These are phyloP conservation scores for Ylistrum balloti DNA, from an alignment of 1,140 invertebrate genomes.

Conservation along the genomic window DNA sequence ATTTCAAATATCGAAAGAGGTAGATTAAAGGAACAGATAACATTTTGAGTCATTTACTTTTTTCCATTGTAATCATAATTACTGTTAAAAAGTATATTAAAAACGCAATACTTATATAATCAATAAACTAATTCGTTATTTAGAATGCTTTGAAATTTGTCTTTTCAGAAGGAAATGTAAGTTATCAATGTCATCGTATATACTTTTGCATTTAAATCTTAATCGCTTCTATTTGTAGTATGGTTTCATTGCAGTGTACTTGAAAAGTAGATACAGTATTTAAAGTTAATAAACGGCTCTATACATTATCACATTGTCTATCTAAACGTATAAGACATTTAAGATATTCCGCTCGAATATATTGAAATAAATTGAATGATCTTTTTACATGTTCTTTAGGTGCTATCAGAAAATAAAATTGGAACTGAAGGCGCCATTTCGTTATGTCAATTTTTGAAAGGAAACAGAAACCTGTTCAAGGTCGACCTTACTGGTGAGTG, in stretches of 20 bases:
- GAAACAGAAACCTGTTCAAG: conserved; percentile 70
- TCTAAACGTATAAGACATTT: neutral
- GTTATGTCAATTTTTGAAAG: conserved; percentile 67
- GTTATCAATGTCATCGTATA: neutral
- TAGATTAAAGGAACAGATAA: neutral
- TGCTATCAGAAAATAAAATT: conserved; percentile 72
- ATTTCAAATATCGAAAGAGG: neutral
- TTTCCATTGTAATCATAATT: too few species aligned
- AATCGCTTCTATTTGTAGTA: neutral
- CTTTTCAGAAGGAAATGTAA: neutral
- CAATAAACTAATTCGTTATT: neutral
- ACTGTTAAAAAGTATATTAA: neutral
- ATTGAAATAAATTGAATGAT: neutral
- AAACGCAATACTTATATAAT: neutral
- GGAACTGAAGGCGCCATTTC: conserved; percentile 69
- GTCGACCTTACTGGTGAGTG: conserved; percentile 71
- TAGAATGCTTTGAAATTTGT: neutral
- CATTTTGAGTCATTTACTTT: too few species aligned
- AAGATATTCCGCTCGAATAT: neutral
- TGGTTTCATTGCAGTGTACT: neutral
- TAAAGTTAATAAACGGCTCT: neutral
- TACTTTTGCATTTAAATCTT: neutral
- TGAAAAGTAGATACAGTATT: neutral
- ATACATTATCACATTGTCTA: neutral
- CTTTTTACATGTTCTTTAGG: conserved; percentile 52